phyloP scores from a whole-genome alignment of 2,113 vertebrate genomes.

The Neofelis nebulosa region DNA sequence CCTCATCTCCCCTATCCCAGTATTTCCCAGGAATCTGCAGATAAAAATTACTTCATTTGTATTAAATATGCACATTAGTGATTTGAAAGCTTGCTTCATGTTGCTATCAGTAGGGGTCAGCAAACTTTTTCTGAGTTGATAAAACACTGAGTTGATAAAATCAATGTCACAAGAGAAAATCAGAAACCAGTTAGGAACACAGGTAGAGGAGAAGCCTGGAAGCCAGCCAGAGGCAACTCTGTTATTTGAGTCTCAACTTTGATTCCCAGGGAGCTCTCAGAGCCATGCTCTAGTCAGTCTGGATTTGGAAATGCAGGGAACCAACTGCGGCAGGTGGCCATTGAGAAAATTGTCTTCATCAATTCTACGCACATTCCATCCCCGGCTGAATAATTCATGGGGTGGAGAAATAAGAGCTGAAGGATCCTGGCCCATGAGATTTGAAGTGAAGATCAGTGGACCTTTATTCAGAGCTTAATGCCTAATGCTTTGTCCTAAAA shows the following conservation, averaged over 20 bases:
- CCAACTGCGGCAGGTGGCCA: neutral
- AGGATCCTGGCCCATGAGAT: neutral
- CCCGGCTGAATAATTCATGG: neutral
- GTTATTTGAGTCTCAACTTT: neutral
- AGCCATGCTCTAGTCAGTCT: neutral
- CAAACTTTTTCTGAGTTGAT: neutral
- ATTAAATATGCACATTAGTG: neutral
- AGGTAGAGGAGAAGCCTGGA: neutral
- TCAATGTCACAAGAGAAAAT: neutral
- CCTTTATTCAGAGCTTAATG: neutral
- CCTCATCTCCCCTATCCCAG: neutral
- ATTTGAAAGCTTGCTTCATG: slow-evolving; percentile 14
- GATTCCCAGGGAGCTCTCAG: neutral
- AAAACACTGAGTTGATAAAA: neutral
- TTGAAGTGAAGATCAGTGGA: neutral
- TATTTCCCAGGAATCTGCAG: neutral
- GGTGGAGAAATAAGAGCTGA: neutral
- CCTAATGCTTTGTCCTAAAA: neutral
- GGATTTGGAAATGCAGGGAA: neutral
- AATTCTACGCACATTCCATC: neutral
- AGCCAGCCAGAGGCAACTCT: neutral
- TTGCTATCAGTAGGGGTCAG: neutral
- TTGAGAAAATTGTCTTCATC: neutral
- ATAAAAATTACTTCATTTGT: neutral
- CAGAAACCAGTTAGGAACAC: neutral